Evolutionary conservation across 2,113 vertebrate species (phyloP), one percentile per base, ranked within the genome.

Genomic region (Montifringilla adamsi): DNA sequence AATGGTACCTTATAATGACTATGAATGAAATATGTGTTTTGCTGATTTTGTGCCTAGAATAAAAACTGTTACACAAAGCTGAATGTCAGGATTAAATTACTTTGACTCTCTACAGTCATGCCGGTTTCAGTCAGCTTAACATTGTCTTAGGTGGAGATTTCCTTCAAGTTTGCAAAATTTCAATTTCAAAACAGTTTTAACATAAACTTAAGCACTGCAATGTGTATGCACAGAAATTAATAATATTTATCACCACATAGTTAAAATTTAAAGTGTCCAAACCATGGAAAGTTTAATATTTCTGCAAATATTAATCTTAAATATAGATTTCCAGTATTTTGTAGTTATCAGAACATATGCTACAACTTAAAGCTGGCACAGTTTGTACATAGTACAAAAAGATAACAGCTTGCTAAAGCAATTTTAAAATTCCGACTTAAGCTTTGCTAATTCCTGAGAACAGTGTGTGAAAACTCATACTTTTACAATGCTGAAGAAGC

Each of bases 261-360:
- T 59, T 74, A 86, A 77, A 89, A 82, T 56, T 44, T 46, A 59
- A 93, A 81, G 64, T 60, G 11, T 30, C 30, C 8, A 41, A 55
- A 62, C 15, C 14, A 27, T 18, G 27, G 10, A 26, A 93, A 88
- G 10, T 41, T 91, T 88, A 67, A 35, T 76, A 15, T 70, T 74
- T 84, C 47, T 85, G 37, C 21, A 77, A 80, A 27, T 43, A 74
- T 46, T 87, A n/a, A 53, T 90, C 59, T 80, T 59, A 90, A 90
- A 84, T 84, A 84, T 39, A 74, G 69, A 67, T 63, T 93, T 76
- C 15, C 18, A 73, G 15, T 86, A 26, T 30, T 52, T 83, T 66
- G 7, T 56, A 27, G 30, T 85, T 88, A 63, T 77, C 43, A 66
- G 63, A 92, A 89, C 91, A 95, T 89, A 94, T 81, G 91, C n/a